Evolutionary conservation across 2,113 vertebrate genomes (phyloP).

Genomic region (Salvelinus namaycush): DNA sequence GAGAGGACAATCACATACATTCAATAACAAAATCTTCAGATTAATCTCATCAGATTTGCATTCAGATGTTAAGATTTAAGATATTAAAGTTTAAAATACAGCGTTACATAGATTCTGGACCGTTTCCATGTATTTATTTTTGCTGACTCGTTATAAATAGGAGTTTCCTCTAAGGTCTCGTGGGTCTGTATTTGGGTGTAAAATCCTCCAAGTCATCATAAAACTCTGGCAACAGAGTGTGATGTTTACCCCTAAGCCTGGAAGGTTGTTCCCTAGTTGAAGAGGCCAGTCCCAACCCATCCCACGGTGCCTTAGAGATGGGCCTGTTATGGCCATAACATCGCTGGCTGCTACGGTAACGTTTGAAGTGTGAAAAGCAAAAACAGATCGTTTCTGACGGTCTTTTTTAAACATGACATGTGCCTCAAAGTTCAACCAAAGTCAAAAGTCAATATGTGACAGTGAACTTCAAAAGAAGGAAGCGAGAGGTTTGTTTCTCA

Average conservation of each 20-base stretch:
- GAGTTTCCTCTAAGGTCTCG: background rate
- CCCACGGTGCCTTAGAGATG: slow-evolving; percentile 49
- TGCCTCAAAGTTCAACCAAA: slow-evolving; percentile 57
- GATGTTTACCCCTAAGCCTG: slow-evolving; percentile 60
- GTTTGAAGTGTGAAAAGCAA: slow-evolving; percentile 51
- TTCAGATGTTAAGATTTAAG: background rate
- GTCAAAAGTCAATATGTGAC: slow-evolving; percentile 39
- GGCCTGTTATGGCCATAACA: slow-evolving; percentile 72
- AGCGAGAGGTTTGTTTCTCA: slow-evolving; percentile 31
- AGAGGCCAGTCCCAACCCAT: slow-evolving; percentile 8
- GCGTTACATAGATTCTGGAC: background rate
- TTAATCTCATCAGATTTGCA: background rate
- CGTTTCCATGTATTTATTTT: background rate
- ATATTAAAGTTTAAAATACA: background rate
- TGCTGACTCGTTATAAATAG: background rate
- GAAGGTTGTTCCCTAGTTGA: slow-evolving; percentile 17
- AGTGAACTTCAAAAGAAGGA: slow-evolving; percentile 40
- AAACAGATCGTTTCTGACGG: slow-evolving; percentile 52
- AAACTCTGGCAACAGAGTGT: slow-evolving; percentile 52
- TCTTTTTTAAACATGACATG: slow-evolving; percentile 57
- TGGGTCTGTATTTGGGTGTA: slow-evolving; percentile 36
- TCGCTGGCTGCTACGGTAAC: slow-evolving; percentile 64
- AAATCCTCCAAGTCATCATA: slow-evolving; percentile 43
- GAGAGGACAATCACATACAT: background rate
- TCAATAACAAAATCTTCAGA: background rate